These are phyloP conservation scores for Acronicta alni DNA, from an alignment of 2,888 invertebrate genomes.

Conservation along the genomic window DNA sequence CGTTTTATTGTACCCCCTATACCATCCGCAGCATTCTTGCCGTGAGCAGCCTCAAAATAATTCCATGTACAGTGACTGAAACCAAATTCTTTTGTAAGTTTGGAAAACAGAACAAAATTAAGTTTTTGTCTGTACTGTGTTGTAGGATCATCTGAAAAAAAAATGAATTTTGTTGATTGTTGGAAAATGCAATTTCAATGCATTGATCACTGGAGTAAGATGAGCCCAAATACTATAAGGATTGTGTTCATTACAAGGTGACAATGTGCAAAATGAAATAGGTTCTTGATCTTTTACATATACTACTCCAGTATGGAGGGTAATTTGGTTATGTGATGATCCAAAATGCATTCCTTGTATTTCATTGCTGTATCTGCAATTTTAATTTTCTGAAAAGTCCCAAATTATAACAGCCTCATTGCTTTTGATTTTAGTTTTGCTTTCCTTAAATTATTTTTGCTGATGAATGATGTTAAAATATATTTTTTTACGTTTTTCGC, in stretches of 20 bases:
- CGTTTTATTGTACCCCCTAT: constrained; percentile 25
- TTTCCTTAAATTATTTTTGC: too few species aligned
- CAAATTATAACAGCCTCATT: too few species aligned
- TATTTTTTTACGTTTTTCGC: too few species aligned
- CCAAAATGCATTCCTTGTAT: too few species aligned
- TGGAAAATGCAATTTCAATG: constrained; percentile 15
- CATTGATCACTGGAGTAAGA: constrained; percentile 15
- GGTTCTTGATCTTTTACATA: constrained; percentile 13
- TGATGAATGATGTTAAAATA: too few species aligned
- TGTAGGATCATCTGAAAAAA: constrained; percentile 28
- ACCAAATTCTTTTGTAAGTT: constrained; percentile 12
- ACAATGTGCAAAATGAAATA: constrained; percentile 28
- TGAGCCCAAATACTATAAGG: constrained; percentile 42
- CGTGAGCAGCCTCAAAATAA: constrained; percentile 35
- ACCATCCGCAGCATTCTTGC: constrained; percentile 34
- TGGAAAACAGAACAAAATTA: constrained; percentile 22
- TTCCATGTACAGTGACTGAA: constrained; percentile 14
- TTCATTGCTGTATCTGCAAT: too few species aligned
- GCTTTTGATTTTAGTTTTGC: too few species aligned
- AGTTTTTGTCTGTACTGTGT: constrained; percentile 34
- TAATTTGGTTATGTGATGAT: too few species aligned
- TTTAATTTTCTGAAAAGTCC: too few species aligned
- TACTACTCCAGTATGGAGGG: neutral
- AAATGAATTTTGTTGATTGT: constrained; percentile 20
- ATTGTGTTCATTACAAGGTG: constrained; percentile 16